These are phyloP conservation scores for Frieseomelitta varia DNA, from an alignment of 1,140 invertebrate species.

Conservation along the genomic window DNA sequence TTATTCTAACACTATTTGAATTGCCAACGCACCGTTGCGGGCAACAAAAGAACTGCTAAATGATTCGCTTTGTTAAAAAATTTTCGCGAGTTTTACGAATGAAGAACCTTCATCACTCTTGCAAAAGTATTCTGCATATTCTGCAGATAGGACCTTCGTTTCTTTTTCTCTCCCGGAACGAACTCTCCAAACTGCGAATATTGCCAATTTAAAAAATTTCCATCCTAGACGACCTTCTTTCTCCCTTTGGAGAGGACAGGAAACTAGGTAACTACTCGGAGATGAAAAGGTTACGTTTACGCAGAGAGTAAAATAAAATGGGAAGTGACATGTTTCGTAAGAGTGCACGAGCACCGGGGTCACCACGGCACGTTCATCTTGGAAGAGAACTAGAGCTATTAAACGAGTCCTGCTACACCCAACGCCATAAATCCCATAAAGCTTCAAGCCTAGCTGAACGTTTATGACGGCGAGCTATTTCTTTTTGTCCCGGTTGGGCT, in stretches of 20 bases:
- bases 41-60: too few relatives aligned
- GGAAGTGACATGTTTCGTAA: constrained; percentile 42
- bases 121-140: not conserved
- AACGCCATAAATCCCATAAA: constrained; percentile 51
- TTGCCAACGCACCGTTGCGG: too few relatives aligned
- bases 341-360: constrained; percentile 29
- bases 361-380: constrained; percentile 10
- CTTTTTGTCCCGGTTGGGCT: constrained; percentile 5
- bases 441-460: constrained; percentile 2
- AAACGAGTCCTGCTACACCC: constrained; percentile 56
- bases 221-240: not conserved
- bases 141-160: too few relatives aligned
- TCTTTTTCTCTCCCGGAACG: too few relatives aligned
- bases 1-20: too few relatives aligned
- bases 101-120: not conserved
- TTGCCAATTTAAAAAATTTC: too few relatives aligned
- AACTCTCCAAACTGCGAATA: too few relatives aligned
- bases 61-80: too few relatives aligned
- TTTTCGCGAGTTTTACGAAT: too few relatives aligned
- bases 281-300: not conserved
- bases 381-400: constrained; percentile 53
- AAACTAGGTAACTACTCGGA: not conserved
- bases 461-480: constrained; percentile 23
- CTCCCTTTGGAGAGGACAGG: not conserved
- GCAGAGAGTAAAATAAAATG: not conserved